phyloP scores from a whole-genome alignment of 2,797 vertebrate species.

The Cetoscarus ocellatus region DNA sequence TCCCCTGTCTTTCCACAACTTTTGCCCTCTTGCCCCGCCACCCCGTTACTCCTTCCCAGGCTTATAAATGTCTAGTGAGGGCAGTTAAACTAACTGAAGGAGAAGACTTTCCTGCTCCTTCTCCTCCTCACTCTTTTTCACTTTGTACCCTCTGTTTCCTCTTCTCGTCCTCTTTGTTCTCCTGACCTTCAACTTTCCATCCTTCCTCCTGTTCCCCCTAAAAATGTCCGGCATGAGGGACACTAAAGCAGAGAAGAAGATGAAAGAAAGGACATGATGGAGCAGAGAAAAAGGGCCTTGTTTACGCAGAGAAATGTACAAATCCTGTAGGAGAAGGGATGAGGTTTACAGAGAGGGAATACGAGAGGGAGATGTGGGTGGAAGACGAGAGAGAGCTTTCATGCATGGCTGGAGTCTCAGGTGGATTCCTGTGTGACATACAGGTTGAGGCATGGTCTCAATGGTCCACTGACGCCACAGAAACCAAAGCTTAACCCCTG shows the following conservation, averaged over 20 bases:
- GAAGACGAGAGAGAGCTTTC: slow-evolving; percentile 60
- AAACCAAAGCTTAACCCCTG: slow-evolving; percentile 39
- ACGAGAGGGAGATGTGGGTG: slow-evolving; percentile 54
- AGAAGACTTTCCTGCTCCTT: slow-evolving; percentile 56
- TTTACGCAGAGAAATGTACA: slow-evolving; percentile 31
- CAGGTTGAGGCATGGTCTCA: slow-evolving; percentile 71
- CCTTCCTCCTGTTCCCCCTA: slow-evolving; percentile 51
- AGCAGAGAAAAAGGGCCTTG: slow-evolving; percentile 33
- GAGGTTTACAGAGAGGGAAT: slow-evolving; percentile 43
- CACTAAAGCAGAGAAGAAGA: slow-evolving; percentile 30
- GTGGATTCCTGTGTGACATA: slow-evolving; percentile 75
- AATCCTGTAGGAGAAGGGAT: slow-evolving; percentile 27
- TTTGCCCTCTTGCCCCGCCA: slow-evolving; percentile 36
- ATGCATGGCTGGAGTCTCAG: slow-evolving; percentile 72
- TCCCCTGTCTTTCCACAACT: slow-evolving; percentile 57
- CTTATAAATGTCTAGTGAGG: slow-evolving; percentile 75
- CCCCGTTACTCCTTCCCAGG: slow-evolving; percentile 54
- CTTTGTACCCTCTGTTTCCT: slow-evolving; percentile 18
- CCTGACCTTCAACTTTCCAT: slow-evolving; percentile 68
- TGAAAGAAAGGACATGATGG: slow-evolving; percentile 40
- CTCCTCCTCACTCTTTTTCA: slow-evolving; percentile 18
- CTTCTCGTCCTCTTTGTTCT: slow-evolving; percentile 21
- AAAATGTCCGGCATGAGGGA: slow-evolving; percentile 54
- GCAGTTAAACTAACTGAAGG: slow-evolving; percentile 71
- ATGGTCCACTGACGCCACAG: slow-evolving; percentile 50